Evolutionary conservation across 2,888 invertebrate species (phyloP).

Genomic region (Cyclophora punctaria): DNA sequence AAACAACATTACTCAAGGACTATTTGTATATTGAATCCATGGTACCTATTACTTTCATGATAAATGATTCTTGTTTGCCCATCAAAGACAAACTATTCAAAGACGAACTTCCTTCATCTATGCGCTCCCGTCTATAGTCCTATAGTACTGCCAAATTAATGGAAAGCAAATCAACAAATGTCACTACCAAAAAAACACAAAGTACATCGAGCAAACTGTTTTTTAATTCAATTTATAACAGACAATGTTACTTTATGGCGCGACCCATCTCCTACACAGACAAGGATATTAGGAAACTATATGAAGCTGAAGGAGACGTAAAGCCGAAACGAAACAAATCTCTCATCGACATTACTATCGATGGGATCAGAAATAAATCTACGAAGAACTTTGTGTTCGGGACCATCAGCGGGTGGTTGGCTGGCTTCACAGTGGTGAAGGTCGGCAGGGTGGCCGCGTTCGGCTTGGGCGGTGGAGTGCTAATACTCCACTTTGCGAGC

Average conservation of each 20-base stretch:
- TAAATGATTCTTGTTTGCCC: no score
- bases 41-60: no score
- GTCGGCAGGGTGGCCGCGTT: slow-evolving; percentile 92
- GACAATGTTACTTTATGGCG: slow-evolving; percentile 43
- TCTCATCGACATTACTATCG: slow-evolving; percentile 36
- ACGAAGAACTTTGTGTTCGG: slow-evolving; percentile 48
- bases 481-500: slow-evolving; percentile 89
- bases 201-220: slow-evolving; percentile 3
- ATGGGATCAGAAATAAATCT: slow-evolving; percentile 35
- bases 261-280: slow-evolving; percentile 40
- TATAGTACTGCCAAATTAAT: no score
- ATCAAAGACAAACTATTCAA: no score
- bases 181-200: no score
- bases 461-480: slow-evolving; percentile 90
- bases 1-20: no score
- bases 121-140: no score
- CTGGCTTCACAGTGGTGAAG: slow-evolving; percentile 84
- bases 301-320: slow-evolving; percentile 21
- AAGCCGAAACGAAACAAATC: slow-evolving; percentile 32
- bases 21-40: no score
- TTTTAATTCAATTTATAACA: background rate
- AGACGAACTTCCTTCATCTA: no score
- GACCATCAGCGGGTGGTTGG: slow-evolving; percentile 72
- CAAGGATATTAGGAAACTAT: slow-evolving; percentile 26
- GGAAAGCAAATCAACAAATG: no score